Conservation (phyloP, 2,113 vertebrate species). For the Dermatemys mawii region DNA sequence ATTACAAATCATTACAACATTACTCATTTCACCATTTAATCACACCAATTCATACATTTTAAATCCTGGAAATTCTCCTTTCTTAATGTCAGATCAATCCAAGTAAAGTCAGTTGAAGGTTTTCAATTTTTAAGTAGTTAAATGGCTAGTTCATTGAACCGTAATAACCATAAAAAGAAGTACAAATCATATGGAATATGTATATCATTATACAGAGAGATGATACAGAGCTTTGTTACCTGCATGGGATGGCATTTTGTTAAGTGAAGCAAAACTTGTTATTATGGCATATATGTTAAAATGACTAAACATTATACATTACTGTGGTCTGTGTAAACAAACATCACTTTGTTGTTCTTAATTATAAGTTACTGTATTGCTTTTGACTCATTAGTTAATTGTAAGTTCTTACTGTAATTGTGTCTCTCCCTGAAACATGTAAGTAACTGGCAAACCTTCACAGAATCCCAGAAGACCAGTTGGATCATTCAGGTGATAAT, state of each 20-base stretch:
- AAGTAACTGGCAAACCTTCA: neutral
- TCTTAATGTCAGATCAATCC: conserved; percentile 38
- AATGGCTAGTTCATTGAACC: conserved; percentile 24
- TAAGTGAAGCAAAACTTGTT: neutral
- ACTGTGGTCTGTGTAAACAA: neutral
- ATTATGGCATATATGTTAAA: neutral
- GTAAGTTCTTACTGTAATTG: neutral
- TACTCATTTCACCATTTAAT: conserved; percentile 62
- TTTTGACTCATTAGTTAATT: neutral
- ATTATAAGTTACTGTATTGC: neutral
- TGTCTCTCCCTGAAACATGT: neutral
- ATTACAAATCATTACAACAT: conserved; percentile 72
- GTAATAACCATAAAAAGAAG: neutral
- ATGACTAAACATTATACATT: neutral
- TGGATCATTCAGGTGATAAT: neutral
- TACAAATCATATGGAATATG: neutral
- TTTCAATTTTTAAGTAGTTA: conserved; percentile 53
- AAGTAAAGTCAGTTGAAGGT: conserved; percentile 44
- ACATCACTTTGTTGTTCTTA: neutral
- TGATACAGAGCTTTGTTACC: neutral
- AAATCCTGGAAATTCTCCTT: conserved; percentile 44
- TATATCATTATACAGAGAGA: neutral
- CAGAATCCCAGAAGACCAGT: neutral
- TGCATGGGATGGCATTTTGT: rapidly evolving
- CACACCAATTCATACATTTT: conserved; percentile 44